Percentiles rank a stretch among this genome's conserved stretches.
These are phyloP conservation scores for Plotosus lineatus DNA, from an alignment of 2,113 vertebrate genomes.

Conservation along the genomic window DNA sequence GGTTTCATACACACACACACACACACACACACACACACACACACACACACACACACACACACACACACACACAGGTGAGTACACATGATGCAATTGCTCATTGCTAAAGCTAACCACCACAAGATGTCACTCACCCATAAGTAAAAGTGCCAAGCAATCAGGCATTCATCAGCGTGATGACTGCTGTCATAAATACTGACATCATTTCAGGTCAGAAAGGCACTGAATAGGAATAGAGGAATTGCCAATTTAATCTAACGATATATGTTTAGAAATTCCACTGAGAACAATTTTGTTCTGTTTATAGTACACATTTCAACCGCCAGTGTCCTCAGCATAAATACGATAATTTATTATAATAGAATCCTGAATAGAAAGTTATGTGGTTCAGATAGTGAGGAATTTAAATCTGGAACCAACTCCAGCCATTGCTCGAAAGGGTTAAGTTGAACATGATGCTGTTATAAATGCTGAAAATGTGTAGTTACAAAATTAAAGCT, in stretches of 20 bases:
- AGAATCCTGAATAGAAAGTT: not conserved
- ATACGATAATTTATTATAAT: not conserved
- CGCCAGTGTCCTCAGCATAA: not conserved
- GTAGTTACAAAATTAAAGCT: not conserved
- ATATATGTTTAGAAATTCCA: constrained; percentile 1
- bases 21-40: constrained; percentile 32
- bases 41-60: constrained; percentile 18
- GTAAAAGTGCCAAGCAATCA: constrained; percentile 60
- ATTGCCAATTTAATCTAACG: constrained; percentile 12
- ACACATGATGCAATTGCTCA: constrained; percentile 45
- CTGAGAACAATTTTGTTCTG: not conserved
- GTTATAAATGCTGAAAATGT: not conserved
- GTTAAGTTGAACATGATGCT: not conserved
- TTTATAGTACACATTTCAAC: not conserved
- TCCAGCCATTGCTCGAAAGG: not conserved
- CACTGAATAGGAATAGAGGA: constrained; percentile 1
- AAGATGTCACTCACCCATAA: constrained; percentile 78
- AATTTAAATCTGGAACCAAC: not conserved
- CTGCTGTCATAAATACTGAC: constrained; percentile 24
- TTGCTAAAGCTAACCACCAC: constrained; percentile 68
- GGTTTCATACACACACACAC: constrained; percentile 20
- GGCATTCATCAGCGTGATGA: constrained; percentile 34
- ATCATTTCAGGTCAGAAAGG: constrained; percentile 20
- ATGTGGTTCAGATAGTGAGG: not conserved
- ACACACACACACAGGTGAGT: not conserved